Conservation (phyloP, 2,888 invertebrate species). For the Drosophila flavopinicola region DNA sequence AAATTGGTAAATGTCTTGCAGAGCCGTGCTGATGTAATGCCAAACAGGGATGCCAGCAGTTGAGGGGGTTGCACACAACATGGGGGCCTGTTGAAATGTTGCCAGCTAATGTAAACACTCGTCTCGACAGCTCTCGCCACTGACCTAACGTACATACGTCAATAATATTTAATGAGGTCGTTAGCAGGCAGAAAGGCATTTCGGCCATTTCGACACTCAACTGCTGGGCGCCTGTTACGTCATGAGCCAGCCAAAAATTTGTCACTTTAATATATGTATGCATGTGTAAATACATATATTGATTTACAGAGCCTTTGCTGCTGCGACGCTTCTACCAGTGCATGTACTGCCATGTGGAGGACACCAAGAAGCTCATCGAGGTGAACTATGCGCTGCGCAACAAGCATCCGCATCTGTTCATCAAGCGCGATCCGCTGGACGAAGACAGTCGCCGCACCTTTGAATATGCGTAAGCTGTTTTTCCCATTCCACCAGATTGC, state of each 20-base stretch:
- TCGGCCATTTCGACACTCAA: slow-evolving; percentile 26
- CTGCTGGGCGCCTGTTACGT: slow-evolving; percentile 51
- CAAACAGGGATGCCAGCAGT: not conserved
- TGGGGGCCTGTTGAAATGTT: slow-evolving; percentile 19
- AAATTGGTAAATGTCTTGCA: slow-evolving; percentile 69
- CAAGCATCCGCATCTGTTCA: slow-evolving; percentile 85
- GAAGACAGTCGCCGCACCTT: slow-evolving; percentile 69
- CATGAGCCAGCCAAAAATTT: slow-evolving; percentile 29
- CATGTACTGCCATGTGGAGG: slow-evolving; percentile 73
- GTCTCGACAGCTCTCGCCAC: slow-evolving; percentile 8
- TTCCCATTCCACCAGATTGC: not conserved
- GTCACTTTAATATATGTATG: not conserved
- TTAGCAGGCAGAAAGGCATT: slow-evolving; percentile 54
- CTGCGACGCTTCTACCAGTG: slow-evolving; percentile 78
- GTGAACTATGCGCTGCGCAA: slow-evolving; percentile 85
- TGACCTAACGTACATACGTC: slow-evolving; percentile 12
- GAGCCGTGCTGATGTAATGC: slow-evolving; percentile 13
- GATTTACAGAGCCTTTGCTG: slow-evolving; percentile 74
- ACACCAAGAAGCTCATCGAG: slow-evolving; percentile 77
- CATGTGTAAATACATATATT: not conserved
- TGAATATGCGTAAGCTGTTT: slow-evolving; percentile 72
- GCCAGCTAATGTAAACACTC: slow-evolving; percentile 24
- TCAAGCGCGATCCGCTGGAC: slow-evolving; percentile 85
- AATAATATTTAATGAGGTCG: slow-evolving; percentile 63
- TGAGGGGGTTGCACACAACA: not conserved